Evolutionary conservation across 1,140 invertebrate genomes (phyloP).

Genomic region (Drosophila auraria): DNA sequence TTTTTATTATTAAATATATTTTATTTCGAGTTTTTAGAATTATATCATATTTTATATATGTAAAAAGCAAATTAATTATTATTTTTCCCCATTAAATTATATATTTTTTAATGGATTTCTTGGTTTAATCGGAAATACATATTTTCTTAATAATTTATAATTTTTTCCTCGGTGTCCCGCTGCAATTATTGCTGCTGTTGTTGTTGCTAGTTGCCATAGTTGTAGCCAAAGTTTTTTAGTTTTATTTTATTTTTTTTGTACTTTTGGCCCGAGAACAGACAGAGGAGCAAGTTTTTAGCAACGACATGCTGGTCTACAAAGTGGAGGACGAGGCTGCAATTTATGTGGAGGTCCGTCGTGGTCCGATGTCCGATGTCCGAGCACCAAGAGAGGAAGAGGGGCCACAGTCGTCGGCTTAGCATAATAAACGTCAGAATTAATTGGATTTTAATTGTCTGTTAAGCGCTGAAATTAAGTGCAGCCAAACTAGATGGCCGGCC

Average conservation of each 20-base stretch:
- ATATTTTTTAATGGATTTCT: background rate
- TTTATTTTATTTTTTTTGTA: background rate
- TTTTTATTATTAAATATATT: too few species aligned
- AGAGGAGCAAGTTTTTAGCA: slow-evolving; percentile 51
- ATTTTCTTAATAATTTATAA: too few species aligned
- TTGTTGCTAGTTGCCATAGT: slow-evolving; percentile 10
- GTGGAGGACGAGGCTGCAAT: slow-evolving; percentile 41
- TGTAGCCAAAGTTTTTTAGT: slow-evolving; percentile 11
- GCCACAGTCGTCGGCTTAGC: slow-evolving; percentile 73
- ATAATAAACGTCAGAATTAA: slow-evolving; percentile 84
- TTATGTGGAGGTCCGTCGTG: slow-evolving; percentile 35
- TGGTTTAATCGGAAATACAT: too few species aligned
- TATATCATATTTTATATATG: too few species aligned
- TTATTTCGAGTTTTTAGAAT: too few species aligned
- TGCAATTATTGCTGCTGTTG: slow-evolving; percentile 9
- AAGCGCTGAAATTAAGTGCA: slow-evolving; percentile 83
- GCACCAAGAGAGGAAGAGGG: background rate
- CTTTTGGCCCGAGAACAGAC: slow-evolving; percentile 11
- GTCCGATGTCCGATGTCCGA: slow-evolving; percentile 14
- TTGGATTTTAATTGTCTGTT: slow-evolving; percentile 84
- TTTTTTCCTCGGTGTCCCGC: background rate
- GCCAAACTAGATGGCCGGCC: slow-evolving; percentile 67
- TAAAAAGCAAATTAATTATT: too few species aligned
- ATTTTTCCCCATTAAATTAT: too few species aligned
- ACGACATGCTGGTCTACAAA: slow-evolving; percentile 39